phyloP scores from a whole-genome alignment of 2,888 invertebrate genomes.

The Nematopogon swammerdamellus region DNA sequence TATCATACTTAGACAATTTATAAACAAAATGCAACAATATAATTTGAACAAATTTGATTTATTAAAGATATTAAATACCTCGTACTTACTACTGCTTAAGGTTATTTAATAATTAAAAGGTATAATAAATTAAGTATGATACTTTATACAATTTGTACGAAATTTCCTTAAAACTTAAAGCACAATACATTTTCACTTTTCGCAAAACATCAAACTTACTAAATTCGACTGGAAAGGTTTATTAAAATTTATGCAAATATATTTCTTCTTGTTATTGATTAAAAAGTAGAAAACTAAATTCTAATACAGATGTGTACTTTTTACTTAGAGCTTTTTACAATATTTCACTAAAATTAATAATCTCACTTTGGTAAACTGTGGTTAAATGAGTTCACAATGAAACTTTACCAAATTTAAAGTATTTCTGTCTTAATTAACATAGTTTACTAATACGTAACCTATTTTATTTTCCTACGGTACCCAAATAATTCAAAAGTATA shows the following conservation, averaged over 20 bases:
- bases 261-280: too few species aligned
- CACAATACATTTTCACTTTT: constrained; percentile 1
- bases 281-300: too few species aligned
- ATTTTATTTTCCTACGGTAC: too few species aligned
- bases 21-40: background rate
- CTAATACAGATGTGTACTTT: too few species aligned
- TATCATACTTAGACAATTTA: background rate
- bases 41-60: background rate
- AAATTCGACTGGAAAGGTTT: too few species aligned
- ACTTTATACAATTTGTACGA: constrained; percentile 40
- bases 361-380: constrained; percentile 61
- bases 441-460: too few species aligned
- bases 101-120: constrained; percentile 8
- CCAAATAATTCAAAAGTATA: too few species aligned
- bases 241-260: too few species aligned
- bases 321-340: too few species aligned
- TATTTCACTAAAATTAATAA: constrained; percentile 29
- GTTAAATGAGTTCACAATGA: constrained; percentile 33
- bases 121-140: constrained; percentile 16
- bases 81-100: constrained; percentile 8
- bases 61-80: background rate
- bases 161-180: background rate
- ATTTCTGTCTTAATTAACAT: constrained; percentile 8
- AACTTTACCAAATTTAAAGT: constrained; percentile 2
- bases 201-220: too few species aligned